These are phyloP conservation scores for Ormyrus rosae DNA, from an alignment of 2,888 invertebrate genomes.

Conservation along the genomic window DNA sequence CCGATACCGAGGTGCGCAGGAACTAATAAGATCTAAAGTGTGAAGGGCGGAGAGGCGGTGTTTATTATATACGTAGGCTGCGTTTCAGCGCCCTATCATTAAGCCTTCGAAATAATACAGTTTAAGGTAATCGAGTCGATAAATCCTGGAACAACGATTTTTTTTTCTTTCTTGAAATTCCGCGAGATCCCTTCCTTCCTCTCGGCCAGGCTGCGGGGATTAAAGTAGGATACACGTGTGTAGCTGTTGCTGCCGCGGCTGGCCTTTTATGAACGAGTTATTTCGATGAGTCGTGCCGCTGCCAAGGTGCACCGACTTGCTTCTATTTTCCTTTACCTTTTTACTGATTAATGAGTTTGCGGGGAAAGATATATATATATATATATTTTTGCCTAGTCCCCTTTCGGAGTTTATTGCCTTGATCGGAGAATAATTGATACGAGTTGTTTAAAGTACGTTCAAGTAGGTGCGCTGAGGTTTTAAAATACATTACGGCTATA, in stretches of 20 bases:
- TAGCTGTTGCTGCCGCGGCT: background rate
- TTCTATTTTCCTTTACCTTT: no score
- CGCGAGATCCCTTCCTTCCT: conserved; percentile 13
- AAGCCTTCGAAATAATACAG: conserved; percentile 55
- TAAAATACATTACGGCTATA: no score
- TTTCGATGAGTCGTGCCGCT: background rate
- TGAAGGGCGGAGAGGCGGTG: conserved; percentile 45
- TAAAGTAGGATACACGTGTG: background rate
- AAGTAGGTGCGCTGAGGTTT: no score
- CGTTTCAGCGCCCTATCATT: conserved; percentile 47
- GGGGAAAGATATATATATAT: no score
- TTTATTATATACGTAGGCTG: conserved; percentile 31
- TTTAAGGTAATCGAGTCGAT: conserved; percentile 57
- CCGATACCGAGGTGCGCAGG: conserved; percentile 9
- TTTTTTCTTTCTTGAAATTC: conserved; percentile 22
- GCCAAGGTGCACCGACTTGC: no score
- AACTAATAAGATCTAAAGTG: conserved; percentile 56
- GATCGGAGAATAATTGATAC: no score
- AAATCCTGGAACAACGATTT: conserved; percentile 55
- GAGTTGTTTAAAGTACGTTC: no score
- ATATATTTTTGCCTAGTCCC: no score
- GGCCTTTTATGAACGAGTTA: conserved; percentile 38
- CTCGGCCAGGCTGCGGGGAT: background rate
- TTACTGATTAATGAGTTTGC: no score
- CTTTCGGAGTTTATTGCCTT: no score